Evolutionary conservation across 2,888 invertebrate species (phyloP).

Genomic region (Acleris emargana): DNA sequence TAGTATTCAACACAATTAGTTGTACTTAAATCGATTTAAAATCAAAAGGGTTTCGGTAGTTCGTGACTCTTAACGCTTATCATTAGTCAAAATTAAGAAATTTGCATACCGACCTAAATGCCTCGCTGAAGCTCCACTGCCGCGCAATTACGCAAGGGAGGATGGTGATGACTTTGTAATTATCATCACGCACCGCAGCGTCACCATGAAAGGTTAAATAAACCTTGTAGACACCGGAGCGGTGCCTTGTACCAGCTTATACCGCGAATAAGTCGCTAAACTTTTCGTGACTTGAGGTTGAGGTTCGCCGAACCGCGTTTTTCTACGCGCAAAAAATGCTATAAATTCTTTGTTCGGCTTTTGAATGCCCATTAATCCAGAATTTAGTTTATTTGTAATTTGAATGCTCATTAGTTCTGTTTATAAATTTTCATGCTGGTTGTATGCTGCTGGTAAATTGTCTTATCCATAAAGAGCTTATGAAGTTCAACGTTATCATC

Average conservation of each 20-base stretch:
- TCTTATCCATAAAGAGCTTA: too few relatives aligned
- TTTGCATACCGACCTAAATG: too few relatives aligned
- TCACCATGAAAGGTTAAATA: conserved; percentile 14
- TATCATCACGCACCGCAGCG: conserved; percentile 16
- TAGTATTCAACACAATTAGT: too few relatives aligned
- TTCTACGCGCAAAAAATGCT: conserved; percentile 4
- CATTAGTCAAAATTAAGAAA: too few relatives aligned
- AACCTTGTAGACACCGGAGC: neutral
- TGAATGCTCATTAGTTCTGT: neutral
- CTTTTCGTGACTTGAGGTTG: conserved; percentile 32
- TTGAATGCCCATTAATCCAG: neutral
- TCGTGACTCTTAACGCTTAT: too few relatives aligned
- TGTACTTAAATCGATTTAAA: too few relatives aligned
- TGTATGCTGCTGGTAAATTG: too few relatives aligned
- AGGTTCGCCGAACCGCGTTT: conserved; percentile 31
- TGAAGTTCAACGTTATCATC: neutral
- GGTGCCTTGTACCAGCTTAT: conserved; percentile 37
- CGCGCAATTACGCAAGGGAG: too few relatives aligned
- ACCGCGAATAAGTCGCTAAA: conserved; percentile 9
- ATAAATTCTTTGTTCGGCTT: neutral
- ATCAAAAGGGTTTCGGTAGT: too few relatives aligned
- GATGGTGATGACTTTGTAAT: conserved; percentile 11
- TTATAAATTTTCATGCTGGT: too few relatives aligned
- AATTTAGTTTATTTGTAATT: neutral
- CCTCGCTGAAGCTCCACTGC: too few relatives aligned